Percentiles rank a stretch among this genome's conserved stretches.
phyloP scores from a whole-genome alignment of 2,113 vertebrate genomes.

The Ariopsis seemanni region DNA sequence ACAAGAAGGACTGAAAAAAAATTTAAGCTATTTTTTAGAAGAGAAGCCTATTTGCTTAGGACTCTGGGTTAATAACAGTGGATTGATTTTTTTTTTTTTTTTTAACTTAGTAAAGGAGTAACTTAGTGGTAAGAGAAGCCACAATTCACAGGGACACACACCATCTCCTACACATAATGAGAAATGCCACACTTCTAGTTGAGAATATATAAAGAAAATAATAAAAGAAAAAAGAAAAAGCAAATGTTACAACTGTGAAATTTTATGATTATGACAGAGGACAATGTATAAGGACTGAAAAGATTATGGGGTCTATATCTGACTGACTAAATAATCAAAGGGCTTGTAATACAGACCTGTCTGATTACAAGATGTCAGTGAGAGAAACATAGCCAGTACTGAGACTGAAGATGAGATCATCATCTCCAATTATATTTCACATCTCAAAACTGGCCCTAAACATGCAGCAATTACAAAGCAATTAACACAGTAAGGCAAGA shows the following conservation, averaged over 20 bases:
- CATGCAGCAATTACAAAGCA: neutral
- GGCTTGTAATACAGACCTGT: neutral
- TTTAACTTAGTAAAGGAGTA: neutral
- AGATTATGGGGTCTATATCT: neutral
- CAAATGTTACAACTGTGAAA: neutral
- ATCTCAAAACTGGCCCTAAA: neutral
- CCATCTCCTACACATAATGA: neutral
- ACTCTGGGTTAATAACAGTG: neutral
- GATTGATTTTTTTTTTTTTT: neutral
- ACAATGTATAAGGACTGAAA: neutral
- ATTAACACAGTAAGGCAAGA: neutral
- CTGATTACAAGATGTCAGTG: neutral
- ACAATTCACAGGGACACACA: neutral
- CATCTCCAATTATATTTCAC: neutral
- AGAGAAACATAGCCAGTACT: neutral
- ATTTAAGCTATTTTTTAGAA: neutral
- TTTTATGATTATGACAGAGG: neutral
- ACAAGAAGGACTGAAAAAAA: neutral
- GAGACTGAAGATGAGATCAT: neutral
- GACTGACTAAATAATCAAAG: neutral
- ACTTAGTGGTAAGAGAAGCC: neutral
- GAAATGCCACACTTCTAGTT: neutral
- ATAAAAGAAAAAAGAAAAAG: too few species aligned
- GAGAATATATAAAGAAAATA: neutral
- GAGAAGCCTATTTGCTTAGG: neutral